Evolutionary conservation across 2,888 invertebrate species (phyloP).

Genomic region (Andrena haemorrhoa): DNA sequence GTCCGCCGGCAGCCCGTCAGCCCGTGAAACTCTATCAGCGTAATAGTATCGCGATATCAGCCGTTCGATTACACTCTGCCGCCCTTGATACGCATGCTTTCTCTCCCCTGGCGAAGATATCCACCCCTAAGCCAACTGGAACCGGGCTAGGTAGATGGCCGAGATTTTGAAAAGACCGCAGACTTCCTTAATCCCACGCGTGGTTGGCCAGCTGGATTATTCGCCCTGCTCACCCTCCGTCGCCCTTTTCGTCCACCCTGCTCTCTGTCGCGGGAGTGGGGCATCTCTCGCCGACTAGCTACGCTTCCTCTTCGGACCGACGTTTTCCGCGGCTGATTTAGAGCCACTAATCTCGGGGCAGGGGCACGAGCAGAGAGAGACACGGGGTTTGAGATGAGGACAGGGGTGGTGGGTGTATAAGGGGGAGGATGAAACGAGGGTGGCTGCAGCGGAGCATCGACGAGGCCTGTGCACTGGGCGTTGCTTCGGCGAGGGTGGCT

Average conservation of each 20-base stretch:
- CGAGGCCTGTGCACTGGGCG: background rate
- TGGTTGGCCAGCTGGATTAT: slow-evolving; percentile 69
- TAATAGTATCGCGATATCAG: slow-evolving; percentile 2
- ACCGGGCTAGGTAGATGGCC: slow-evolving; percentile 28
- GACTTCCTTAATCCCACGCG: slow-evolving; percentile 68
- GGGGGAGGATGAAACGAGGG: slow-evolving; percentile 34
- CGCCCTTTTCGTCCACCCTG: slow-evolving; percentile 12
- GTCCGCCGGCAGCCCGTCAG: background rate
- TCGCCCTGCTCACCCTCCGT: slow-evolving; percentile 28
- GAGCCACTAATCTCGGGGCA: slow-evolving; percentile 67
- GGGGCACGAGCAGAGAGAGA: slow-evolving; percentile 43
- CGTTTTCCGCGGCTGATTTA: slow-evolving; percentile 70
- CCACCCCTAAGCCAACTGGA: background rate
- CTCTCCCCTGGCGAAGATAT: slow-evolving; percentile 2
- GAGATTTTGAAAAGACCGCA: slow-evolving; percentile 61
- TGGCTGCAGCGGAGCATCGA: slow-evolving; percentile 31
- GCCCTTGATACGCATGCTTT: background rate
- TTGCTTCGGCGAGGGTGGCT: slow-evolving; percentile 10
- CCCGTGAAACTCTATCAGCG: background rate
- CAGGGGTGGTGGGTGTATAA: background rate
- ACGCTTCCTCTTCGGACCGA: slow-evolving; percentile 34
- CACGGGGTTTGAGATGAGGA: slow-evolving; percentile 23
- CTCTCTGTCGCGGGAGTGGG: slow-evolving; percentile 1
- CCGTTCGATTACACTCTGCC: slow-evolving; percentile 7
- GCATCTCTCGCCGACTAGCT: slow-evolving; percentile 4